Conservation (phyloP, 2,113 vertebrate species). For the Mellivora capensis region DNA sequence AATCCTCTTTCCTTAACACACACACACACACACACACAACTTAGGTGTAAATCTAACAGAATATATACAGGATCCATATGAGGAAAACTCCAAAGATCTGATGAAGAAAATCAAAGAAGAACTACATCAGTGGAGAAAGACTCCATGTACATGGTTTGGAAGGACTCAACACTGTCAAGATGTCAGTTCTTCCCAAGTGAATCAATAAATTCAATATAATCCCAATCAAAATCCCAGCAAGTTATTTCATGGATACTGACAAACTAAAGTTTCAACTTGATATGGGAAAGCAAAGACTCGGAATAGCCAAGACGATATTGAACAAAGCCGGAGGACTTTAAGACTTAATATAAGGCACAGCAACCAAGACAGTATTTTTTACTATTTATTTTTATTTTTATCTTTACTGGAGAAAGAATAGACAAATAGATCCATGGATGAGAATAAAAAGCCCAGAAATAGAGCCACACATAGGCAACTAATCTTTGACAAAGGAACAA, state of each 20-base stretch:
- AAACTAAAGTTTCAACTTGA: background rate
- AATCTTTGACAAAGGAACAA: background rate
- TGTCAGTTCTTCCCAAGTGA: background rate
- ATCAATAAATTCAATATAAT: background rate
- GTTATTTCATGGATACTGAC: background rate
- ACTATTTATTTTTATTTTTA: too few relatives aligned
- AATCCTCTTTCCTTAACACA: background rate
- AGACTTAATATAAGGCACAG: background rate
- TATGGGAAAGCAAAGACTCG: background rate
- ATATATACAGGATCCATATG: background rate
- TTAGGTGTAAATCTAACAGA: background rate
- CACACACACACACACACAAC: too few relatives aligned
- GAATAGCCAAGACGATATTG: background rate
- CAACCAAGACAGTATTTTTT: background rate
- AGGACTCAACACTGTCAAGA: background rate
- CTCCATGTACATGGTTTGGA: background rate
- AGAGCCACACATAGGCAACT: background rate
- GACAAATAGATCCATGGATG: background rate
- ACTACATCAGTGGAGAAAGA: background rate
- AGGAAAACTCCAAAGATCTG: background rate
- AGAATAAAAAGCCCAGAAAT: background rate
- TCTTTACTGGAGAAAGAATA: background rate
- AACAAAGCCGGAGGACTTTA: background rate
- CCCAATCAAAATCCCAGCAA: background rate
- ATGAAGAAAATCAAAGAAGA: background rate